Evolutionary conservation across 1,140 invertebrate species (phyloP), one percentile per base, ranked within the genome.

Genomic region (Melitaea cinxia): DNA sequence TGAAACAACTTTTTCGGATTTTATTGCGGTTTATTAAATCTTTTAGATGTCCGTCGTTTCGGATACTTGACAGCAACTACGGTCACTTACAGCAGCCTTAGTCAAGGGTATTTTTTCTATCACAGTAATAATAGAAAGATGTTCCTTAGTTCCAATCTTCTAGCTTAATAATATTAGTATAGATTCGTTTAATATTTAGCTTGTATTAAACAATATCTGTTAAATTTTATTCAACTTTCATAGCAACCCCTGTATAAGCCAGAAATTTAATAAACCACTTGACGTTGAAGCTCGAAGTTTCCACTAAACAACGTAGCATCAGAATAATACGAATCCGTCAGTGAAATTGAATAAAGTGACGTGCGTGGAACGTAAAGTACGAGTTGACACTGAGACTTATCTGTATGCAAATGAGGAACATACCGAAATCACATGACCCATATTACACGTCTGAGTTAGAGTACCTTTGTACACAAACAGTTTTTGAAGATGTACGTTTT

Each of bases 391-490:
- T 23, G 61, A 45, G 54, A 39, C 61, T 64, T 53, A 64, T 64
- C 61, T 64, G 61, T 42, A 64, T 64, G 61, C 50, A 64, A 64
- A 64, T 64, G 53, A 56, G 61, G 61, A 26, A 37, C 61, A 64
- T 64, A 56, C 57, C 53, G 37, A 57, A 42, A 45, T 49, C 39
- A 56, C 39, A 23, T 42, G 61, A 64, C 61, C 62, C 28, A 45
- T 33, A 56, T 65, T 30, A 49, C 54, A 45, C 52, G 45, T 17
- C 47, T 28, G 24, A 21, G 47, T 39, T 65, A 56, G 62, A 65
- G 62, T 42, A 54, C 62, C 56, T 56, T 59, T 49, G 45, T 49
- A 57, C 42, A 54, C 54, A 57, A 65, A 54, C 62, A 65, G 57
- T 65, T 65, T 57, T 47, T 45, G 23, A 52, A 57, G 39, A 42